Percentiles rank a stretch among this genome's conserved stretches.
Conservation (phyloP, 2,888 invertebrate species). For the Apomyelois bistriatella region DNA sequence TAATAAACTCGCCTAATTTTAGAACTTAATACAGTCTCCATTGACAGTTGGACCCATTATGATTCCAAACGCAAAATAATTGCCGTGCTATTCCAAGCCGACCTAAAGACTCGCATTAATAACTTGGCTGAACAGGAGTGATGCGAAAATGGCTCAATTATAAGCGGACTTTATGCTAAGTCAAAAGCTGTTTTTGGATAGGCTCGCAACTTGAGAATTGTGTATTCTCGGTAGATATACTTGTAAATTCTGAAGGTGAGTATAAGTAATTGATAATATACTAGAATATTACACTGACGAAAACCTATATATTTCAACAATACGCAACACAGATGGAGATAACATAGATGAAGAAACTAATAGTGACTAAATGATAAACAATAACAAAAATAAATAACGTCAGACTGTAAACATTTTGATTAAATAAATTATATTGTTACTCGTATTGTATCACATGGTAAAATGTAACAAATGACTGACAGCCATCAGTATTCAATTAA, state of each 20-base stretch:
- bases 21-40: constrained; percentile 10
- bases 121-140: constrained; percentile 1
- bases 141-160: constrained; percentile 8
- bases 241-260: background rate
- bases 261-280: background rate
- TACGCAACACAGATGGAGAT: too few species aligned
- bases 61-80: constrained; percentile 18
- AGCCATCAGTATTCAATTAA: background rate
- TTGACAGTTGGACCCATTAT: constrained; percentile 18
- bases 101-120: background rate
- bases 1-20: constrained; percentile 3
- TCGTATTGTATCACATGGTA: too few species aligned
- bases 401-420: too few species aligned
- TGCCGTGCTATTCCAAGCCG: constrained; percentile 9
- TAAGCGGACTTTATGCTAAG: constrained; percentile 11
- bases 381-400: too few species aligned
- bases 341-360: too few species aligned
- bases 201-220: background rate
- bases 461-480: background rate
- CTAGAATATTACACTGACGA: too few species aligned
- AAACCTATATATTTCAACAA: too few species aligned
- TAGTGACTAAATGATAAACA: too few species aligned
- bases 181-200: constrained; percentile 1
- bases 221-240: background rate
- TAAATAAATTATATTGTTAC: too few species aligned